Percentiles rank a stretch among this genome's conserved stretches.
phyloP scores from a whole-genome alignment of 2,888 invertebrate species.

The Caenorhabditis panamensis region DNA sequence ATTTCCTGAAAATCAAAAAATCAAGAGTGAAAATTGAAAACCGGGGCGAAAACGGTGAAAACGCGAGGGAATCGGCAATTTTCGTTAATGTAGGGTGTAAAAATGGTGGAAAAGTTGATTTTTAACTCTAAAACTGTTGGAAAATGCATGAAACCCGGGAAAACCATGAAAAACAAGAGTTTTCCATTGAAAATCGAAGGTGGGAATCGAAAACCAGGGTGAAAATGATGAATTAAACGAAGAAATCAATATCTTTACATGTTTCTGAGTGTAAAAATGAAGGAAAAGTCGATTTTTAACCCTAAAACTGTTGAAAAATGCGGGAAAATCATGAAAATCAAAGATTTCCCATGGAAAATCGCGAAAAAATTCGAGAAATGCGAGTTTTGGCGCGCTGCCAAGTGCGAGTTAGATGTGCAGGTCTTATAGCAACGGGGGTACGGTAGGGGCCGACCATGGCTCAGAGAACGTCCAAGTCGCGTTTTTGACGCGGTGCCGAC shows the following conservation, averaged over 20 bases:
- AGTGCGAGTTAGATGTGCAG: conserved; percentile 60
- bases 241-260: too few species aligned
- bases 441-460: conserved; percentile 61
- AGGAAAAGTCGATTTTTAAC: background rate
- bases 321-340: conserved; percentile 7
- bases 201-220: too few species aligned
- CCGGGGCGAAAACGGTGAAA: too few species aligned
- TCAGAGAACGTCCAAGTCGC: conserved; percentile 47
- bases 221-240: too few species aligned
- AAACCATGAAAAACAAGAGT: too few species aligned
- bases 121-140: too few species aligned
- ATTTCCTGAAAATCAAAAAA: conserved; percentile 45
- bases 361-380: conserved; percentile 18
- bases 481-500: background rate
- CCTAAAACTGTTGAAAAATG: background rate
- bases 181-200: too few species aligned
- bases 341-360: too few species aligned
- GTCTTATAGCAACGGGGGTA: conserved; percentile 46
- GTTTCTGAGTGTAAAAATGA: background rate
- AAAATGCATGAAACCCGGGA: too few species aligned
- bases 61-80: background rate
- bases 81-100: too few species aligned
- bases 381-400: conserved; percentile 57
- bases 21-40: too few species aligned
- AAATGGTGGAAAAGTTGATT: too few species aligned